Evolutionary conservation across 2,797 vertebrate species (phyloP).

Genomic region (Catamblyrhynchus diadema): DNA sequence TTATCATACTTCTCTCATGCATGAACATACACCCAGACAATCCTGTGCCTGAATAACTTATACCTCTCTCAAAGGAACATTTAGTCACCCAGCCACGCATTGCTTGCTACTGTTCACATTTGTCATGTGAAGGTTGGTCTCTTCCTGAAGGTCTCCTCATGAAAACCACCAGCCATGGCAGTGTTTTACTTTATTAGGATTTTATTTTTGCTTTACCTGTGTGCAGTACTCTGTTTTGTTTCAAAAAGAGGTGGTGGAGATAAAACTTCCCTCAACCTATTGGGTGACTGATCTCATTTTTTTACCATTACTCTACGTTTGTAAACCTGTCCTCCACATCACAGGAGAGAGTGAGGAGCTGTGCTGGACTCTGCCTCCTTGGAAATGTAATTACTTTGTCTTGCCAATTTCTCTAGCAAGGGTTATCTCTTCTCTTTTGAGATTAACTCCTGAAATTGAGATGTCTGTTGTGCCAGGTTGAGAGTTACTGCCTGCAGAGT

Average conservation of each 20-base stretch:
- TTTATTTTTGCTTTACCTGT: not conserved
- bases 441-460: not conserved
- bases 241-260: not conserved
- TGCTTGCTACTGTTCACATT: not conserved
- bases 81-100: not conserved
- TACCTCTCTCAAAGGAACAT: not conserved
- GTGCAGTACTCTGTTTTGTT: not conserved
- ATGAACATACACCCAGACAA: not conserved
- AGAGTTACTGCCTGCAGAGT: not conserved
- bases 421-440: not conserved
- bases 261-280: not conserved
- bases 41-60: not conserved
- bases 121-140: not conserved
- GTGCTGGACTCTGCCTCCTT: not conserved
- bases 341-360: not conserved
- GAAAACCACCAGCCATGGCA: not conserved
- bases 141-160: not conserved
- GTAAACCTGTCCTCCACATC: not conserved
- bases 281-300: not conserved
- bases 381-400: not conserved
- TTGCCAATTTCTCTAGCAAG: not conserved
- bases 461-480: not conserved
- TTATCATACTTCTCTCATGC: not conserved
- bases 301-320: not conserved
- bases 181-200: not conserved